Base-by-base conservation (phyloP, 2,888 invertebrate genomes). In the Drosophila falleni region DNA sequence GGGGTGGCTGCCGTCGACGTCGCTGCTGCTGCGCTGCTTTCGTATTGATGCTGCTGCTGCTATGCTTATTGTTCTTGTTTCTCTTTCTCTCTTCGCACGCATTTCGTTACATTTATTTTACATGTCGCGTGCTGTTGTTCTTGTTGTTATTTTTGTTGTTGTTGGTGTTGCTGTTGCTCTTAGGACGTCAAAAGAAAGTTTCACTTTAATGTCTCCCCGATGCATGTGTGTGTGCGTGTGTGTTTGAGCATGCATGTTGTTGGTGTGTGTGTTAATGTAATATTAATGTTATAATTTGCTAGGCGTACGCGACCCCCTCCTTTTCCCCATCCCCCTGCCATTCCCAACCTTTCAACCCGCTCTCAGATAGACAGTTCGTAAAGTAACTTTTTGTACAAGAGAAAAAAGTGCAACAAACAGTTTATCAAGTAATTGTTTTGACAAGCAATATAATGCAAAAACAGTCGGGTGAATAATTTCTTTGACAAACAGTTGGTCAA, bases 211-310 rank as follows among this genome's bases (percentile, higher is more conserved):
- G 89, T 87, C 88, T 89, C 86, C 89, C 86, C 65, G 64, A 74
- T 72, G 78, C 78, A 80, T 69, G 54, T 74, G 68, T 78, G 53
- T 66, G 54, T 1, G 16, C 49, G 39, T 46, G 33, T 67, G 46
- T 60, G 41, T 59, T 59, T 61, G 49, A 53, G 56, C 50, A 44
- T 71, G 78, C 65, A 56, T 63, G 75, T 42, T 63, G 75, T 42
- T 61, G 54, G 11, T 37, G 85, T 84, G 77, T 83, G 79, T 65
- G 80, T 89, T 87, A 87, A 87, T 87, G 89, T 85, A 87, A 87
- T 88, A 87, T 87, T 87, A 87, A 87, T 87, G 86, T 87, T 89
- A 88, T 85, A 87, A 85, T 89, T 89, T 89, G 74, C 89, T 84
- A 87, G 80, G 73, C 81, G 65, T 70, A 71, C 66, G 35, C 79